These are phyloP conservation scores for Wiebesia pumilae DNA, from an alignment of 1,140 invertebrate species.

Conservation along the genomic window DNA sequence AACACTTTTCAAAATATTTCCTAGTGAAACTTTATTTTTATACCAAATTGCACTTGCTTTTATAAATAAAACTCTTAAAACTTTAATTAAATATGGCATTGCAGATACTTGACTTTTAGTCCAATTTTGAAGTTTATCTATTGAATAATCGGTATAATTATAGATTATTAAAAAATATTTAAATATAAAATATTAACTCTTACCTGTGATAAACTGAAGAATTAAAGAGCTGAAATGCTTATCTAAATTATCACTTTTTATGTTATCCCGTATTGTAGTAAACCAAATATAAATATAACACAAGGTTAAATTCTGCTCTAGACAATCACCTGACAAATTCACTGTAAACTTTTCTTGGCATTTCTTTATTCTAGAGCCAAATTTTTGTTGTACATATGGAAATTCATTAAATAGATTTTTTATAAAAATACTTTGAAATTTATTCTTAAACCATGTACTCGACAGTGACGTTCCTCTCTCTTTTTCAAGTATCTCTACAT, in stretches of 20 bases:
- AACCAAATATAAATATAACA: conserved; percentile 69
- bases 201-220: conserved; percentile 60
- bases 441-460: conserved; percentile 72
- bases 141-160: conserved; percentile 54
- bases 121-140: conserved; percentile 64
- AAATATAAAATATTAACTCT: conserved; percentile 24
- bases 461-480: conserved; percentile 64
- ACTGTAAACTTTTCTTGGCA: conserved; percentile 59
- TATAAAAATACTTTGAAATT: conserved; percentile 73
- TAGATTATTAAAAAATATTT: conserved; percentile 11
- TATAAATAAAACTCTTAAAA: conserved; percentile 69
- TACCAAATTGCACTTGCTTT: conserved; percentile 67
- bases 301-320: conserved; percentile 66
- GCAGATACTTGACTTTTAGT: conserved; percentile 52
- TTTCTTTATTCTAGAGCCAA: conserved; percentile 55
- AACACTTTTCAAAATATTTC: conserved; percentile 57
- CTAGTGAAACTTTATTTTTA: conserved; percentile 60
- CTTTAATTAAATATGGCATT: conserved; percentile 62
- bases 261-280: conserved; percentile 56
- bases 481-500: conserved; percentile 72
- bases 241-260: conserved; percentile 58
- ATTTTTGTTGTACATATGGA: conserved; percentile 72
- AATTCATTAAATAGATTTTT: conserved; percentile 76
- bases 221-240: conserved; percentile 57
- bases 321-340: conserved; percentile 55